Evolutionary conservation across 2,888 invertebrate species (phyloP), one percentile per base, ranked within the genome.

Genomic region (Nasonia oneida): DNA sequence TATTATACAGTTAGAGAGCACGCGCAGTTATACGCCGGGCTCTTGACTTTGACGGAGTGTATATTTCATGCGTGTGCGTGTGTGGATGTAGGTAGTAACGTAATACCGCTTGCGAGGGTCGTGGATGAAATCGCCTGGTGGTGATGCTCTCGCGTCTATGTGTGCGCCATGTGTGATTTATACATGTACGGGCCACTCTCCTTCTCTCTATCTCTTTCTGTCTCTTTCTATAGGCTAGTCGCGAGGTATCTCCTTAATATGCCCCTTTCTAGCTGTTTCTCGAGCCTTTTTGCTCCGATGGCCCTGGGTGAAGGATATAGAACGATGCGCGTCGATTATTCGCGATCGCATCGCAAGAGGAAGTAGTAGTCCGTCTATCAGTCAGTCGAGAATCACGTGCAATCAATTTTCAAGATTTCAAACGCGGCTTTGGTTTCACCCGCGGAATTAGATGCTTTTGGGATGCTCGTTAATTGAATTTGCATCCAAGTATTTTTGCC

Each of bases 41-140:
- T 29, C 73, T 79, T 86, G 86, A 86, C 84, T 82, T 86, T 86
- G 84, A 86, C 84, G 78, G 37, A 86, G 86, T 77, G 64, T 57
- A 57, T 71, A 57, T 75, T 53, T 57, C 4, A n/a, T 47, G n/a
- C 77, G 47, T 53, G 73, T 39, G 29, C 15, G 73, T 74, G 12
- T 50, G 23, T 53, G 39, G 37, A n/a, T 71, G 39, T 80, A 18
- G 57, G n/a, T 61, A 61, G 57, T n/a, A 61, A 61, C n/a, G 57
- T 61, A 61, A 61, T 10, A 61, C 57, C 57, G n/a, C 53, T 37
- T 37, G 53, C 53, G n/a, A 61, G 70, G 53, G 33, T 37, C 47
- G 71, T 39, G 53, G 29, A 18, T 50, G 33, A 29, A 70, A 70
- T n/a, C 42, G 57, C 76, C 81, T 85, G 85, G 84, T 84, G 86